Evolutionary conservation across 1,140 invertebrate genomes (phyloP).

Genomic region (Pygmarrhopalites habei): DNA sequence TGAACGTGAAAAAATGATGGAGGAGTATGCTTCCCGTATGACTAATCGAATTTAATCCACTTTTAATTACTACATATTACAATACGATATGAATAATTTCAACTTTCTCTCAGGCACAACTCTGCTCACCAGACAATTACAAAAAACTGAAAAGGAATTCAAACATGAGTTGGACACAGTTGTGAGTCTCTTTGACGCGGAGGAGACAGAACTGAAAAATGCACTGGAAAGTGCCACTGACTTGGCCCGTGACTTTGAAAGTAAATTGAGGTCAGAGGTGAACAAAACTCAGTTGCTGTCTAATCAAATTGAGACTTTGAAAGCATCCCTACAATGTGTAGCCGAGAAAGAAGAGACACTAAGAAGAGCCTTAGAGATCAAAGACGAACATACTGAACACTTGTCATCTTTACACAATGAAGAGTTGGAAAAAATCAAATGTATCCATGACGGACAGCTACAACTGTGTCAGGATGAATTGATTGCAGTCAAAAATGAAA

Average conservation of each 20-base stretch:
- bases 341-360: conserved; percentile 8
- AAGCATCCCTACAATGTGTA: background rate
- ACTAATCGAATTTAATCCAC: too few species aligned
- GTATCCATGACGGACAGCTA: background rate
- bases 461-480: conserved; percentile 1
- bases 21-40: conserved; percentile 29
- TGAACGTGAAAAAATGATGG: conserved; percentile 27
- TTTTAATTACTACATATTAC: too few species aligned
- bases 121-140: conserved; percentile 27
- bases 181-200: conserved; percentile 25
- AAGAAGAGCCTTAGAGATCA: conserved; percentile 20
- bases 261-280: background rate
- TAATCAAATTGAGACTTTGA: background rate
- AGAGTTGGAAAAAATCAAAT: conserved; percentile 7
- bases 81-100: too few species aligned
- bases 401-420: conserved; percentile 2
- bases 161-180: conserved; percentile 30
- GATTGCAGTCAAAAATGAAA: conserved; percentile 1
- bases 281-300: background rate
- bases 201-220: conserved; percentile 29
- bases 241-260: background rate
- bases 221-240: conserved; percentile 6
- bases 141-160: conserved; percentile 33
- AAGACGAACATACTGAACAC: conserved; percentile 21
- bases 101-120: too few species aligned